phyloP scores from a whole-genome alignment of 1,140 invertebrate species.

The Anadara kagoshimensis region DNA sequence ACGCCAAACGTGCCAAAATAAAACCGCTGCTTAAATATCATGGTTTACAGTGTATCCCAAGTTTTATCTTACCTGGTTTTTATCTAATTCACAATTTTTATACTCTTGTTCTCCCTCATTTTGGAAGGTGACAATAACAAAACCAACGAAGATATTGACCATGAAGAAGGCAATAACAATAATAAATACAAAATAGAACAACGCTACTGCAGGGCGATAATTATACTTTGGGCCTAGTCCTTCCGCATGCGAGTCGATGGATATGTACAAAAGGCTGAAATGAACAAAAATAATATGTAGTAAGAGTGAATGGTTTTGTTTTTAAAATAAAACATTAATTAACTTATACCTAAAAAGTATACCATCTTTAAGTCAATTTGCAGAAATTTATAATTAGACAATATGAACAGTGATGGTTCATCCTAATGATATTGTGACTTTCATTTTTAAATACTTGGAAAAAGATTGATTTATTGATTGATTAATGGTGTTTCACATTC shows the following conservation, averaged over 20 bases:
- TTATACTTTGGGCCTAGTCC: slow-evolving; percentile 97
- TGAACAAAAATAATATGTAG: slow-evolving; percentile 29
- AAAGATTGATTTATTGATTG: no score
- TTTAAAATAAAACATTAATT: background rate
- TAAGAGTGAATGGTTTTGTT: background rate
- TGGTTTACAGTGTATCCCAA: no score
- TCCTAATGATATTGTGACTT: no score
- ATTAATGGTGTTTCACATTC: no score
- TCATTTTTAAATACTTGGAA: no score
- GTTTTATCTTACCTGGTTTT: slow-evolving; percentile 87
- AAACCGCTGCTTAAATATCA: no score
- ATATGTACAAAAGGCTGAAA: slow-evolving; percentile 93
- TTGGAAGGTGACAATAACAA: slow-evolving; percentile 99
- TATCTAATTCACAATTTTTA: slow-evolving; percentile 99
- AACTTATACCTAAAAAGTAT: background rate
- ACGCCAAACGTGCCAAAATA: no score
- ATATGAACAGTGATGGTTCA: no score
- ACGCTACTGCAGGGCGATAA: slow-evolving; percentile 96
- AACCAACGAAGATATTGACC: slow-evolving; percentile 99
- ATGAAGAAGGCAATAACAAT: slow-evolving; percentile 92
- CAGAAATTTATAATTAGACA: no score
- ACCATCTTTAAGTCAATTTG: background rate
- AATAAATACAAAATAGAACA: slow-evolving; percentile 99
- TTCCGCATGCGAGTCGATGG: slow-evolving; percentile 98
- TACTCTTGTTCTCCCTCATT: slow-evolving; percentile 99